Evolutionary conservation across 1,140 invertebrate species (phyloP), one percentile per base, ranked within the genome.

Genomic region (Nephotettix cincticeps): DNA sequence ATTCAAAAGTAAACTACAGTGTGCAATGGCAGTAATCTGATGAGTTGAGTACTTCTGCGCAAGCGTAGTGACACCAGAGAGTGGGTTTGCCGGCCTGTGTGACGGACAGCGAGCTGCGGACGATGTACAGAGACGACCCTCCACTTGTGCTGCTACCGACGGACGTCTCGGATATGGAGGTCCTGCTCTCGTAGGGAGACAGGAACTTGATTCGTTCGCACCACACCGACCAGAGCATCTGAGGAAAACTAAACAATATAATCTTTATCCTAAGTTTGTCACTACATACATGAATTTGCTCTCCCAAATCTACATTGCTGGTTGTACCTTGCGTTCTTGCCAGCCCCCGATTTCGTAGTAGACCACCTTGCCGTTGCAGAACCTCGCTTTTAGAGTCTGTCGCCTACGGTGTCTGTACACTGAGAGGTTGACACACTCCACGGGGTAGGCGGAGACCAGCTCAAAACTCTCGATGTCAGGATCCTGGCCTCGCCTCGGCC

Each of bases 151-250:
- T 27, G 25, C 23, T 27, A 1, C 14, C 84, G 0, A 83, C 83
- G 1, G 84, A 84, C 0, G 83, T 84, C 76, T 86, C 84, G 0
- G 85, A 85, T 4, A 81, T 69, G 0, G 84, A 84, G 32, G 83
- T 85, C 11, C 78, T 77, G 1, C 77, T 75, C 56, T 75, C 78
- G 28, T 74, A 75, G 2, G 78, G 78, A 30, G 79, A 73, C 6
- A 86, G 74, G 73, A 78, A 79, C 58, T 75, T 78, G 2, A 86
- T 78, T 13, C 81, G 77, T 30, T 84, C 81, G 66, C 83, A 83
- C 87, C 87, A 88, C 11, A 86, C 75, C 32, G 80, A 79, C 87
- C 87, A 88, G 65, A 80, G 81, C 74, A 83, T 78, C 82, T 83
- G 40, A 2, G 75, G 30, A 45, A 73, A 28, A 56, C 43, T 66